A percentile compares a stretch with the other conserved stretches of the same genome.
Conservation (phyloP, 2,113 vertebrate genomes). For the Osmerus mordax region DNA sequence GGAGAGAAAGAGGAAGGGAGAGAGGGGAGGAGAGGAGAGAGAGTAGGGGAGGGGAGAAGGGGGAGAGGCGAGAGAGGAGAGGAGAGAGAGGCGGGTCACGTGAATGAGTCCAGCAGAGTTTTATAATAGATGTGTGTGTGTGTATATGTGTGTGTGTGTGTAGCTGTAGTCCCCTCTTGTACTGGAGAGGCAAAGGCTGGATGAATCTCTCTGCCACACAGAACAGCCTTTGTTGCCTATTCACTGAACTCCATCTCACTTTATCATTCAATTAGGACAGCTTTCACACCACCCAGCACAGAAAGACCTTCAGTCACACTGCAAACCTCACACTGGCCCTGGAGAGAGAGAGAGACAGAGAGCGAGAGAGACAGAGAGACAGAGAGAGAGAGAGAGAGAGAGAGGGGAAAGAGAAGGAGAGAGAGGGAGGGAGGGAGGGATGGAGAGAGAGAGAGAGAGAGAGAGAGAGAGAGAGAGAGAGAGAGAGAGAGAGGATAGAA, state of each 20-base stretch:
- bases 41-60: no score
- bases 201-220: conserved; percentile 79
- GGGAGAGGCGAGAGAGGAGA: background rate
- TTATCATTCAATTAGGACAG: conserved; percentile 86
- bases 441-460: background rate
- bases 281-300: conserved; percentile 78
- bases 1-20: background rate
- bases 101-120: conserved; percentile 73
- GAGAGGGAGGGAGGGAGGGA: background rate
- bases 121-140: conserved; percentile 65
- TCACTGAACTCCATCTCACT: conserved; percentile 80
- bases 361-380: conserved; percentile 46
- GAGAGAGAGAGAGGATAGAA: conserved; percentile 10
- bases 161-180: no score
- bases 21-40: no score
- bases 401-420: no score
- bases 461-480: conserved; percentile 46
- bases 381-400: conserved; percentile 9
- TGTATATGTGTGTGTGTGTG: no score
- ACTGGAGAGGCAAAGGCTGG: conserved; percentile 71
- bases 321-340: conserved; percentile 78
- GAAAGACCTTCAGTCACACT: conserved; percentile 80
- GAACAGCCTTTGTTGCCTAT: conserved; percentile 78
- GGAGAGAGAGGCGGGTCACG: conserved; percentile 45
- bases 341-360: conserved; percentile 41